Base-by-base conservation (phyloP, 2,888 invertebrate species). In the Eupithecia abbreviata region DNA sequence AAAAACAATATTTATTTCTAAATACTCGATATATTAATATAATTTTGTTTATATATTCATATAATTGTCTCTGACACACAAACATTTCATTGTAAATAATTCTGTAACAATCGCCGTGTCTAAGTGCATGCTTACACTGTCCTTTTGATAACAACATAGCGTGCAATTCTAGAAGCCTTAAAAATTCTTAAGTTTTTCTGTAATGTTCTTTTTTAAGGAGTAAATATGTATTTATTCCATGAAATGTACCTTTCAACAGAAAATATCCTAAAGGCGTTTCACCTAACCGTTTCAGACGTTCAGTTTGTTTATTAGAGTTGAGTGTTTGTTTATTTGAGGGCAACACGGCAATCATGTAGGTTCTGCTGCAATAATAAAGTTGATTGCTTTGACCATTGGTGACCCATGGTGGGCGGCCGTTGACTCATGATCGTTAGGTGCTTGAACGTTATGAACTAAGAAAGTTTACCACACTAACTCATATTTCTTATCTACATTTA, bases 351-450 rank as follows among this genome's bases (percentile, higher is more conserved):
- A 43, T 51, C n/a, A 0, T 51, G 45, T n/a, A 43, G 62, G 42
- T 62, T 62, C 47, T 69, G 71, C 58, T 62, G 47, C 73, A 77
- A 71, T 72, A 76, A 77, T 81, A 76, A 78, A 77, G 71, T 71
- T 80, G 73, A 81, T 83, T 76, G 80, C 73, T 81, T 73, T 65
- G 78, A 71, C 78, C 78, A 75, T 75, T 74, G 72, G 62, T 73
- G 75, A 75, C 77, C 77, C 62, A 55, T 66, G 47, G 70, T 47
- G 65, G 68, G 65, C 75, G 79, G 80, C 74, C 80, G 62, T 81
- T 82, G 79, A 80, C 73, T 62, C 62, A 62, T 62, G 62, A 62
- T 62, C 62, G 62, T 18, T 18, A 62, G 30, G 18, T 62, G 30
- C 62, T 68, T 45, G 42, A 68, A 13, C 67, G 43, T 68, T 68